Evolutionary conservation across 2,797 vertebrate species (phyloP), one percentile per base, ranked within the genome.

Genomic region (Bovichtus variegatus): DNA sequence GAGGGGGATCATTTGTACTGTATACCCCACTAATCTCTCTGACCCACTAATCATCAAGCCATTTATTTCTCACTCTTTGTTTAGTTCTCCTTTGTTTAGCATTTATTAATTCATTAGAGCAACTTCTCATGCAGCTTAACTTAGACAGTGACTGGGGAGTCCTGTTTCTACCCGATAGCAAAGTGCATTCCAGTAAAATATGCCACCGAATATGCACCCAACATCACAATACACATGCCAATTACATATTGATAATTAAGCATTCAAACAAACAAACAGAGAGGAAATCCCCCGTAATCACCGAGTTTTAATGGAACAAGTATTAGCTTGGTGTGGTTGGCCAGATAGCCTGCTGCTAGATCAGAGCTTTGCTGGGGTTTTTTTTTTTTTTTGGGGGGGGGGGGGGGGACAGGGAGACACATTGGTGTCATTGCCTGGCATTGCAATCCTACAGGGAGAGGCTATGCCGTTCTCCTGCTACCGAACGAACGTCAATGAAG

Each of bases 221-320:
- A 86, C 89, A 90, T 91, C 80, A 78, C 88, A 87, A 87, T 71
- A 84, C 89, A 92, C 86, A 87, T 81, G 89, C 82, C 92, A 93
- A 93, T 93, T 93, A 94, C 92, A 93, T 89, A 89, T 90, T 87
- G 90, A 92, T 90, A 91, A 94, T 93, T 93, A 93, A 91, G 92
- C 87, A 92, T 93, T 94, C 90, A 91, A 93, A 94, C 94, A 94
- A 92, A 92, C 90, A 93, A 90, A 91, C 90, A 88, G 81, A 83
- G 80, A 91, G 81, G 83, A 91, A 93, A 93, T 86, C 86, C 84
- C 81, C 84, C 86, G 25, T 93, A 94, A 94, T 93, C 93, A 87
- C 87, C 76, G 71, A 83, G 84, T 92, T 93, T 93, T 92, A 93
- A 93, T 92, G 84, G 89, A 90, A 91, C 93, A 91, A 90, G 94